A percentile compares a stretch with the other conserved stretches of the same genome.
These are phyloP conservation scores for Sebastes miniatus DNA, from an alignment of 2,797 vertebrate genomes.

Conservation along the genomic window DNA sequence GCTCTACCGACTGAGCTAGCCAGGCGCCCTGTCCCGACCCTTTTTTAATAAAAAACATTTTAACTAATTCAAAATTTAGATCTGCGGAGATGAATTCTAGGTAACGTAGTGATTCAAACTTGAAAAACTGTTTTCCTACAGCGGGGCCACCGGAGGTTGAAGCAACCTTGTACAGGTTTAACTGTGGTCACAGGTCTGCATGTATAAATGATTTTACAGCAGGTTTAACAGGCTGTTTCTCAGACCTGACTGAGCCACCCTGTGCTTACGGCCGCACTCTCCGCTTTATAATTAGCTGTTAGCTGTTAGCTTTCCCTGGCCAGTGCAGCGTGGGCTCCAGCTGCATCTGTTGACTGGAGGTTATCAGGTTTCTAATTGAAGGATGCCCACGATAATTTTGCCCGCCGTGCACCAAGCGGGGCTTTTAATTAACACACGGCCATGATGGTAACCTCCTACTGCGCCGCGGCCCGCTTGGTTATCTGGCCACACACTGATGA, in stretches of 20 bases:
- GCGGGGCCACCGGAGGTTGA: not conserved
- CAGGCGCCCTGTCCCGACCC: too few relatives aligned
- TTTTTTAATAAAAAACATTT: not conserved
- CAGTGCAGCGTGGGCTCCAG: constrained; percentile 38
- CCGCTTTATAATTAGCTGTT: constrained; percentile 42
- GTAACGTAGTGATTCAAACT: not conserved
- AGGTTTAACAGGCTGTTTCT: constrained; percentile 44
- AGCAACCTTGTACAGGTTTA: constrained; percentile 10
- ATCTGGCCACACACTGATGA: constrained; percentile 48
- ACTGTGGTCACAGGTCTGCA: constrained; percentile 31
- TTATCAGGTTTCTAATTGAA: constrained; percentile 75
- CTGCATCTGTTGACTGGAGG: constrained; percentile 65
- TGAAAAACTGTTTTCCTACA: not conserved
- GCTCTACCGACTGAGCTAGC: too few relatives aligned
- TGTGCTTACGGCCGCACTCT: constrained; percentile 18
- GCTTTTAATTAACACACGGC: constrained; percentile 73
- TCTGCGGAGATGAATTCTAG: not conserved
- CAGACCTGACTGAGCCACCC: constrained; percentile 18
- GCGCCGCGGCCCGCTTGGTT: constrained; percentile 43
- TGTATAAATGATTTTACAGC: constrained; percentile 36
- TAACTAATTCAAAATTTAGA: not conserved
- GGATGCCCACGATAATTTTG: constrained; percentile 71
- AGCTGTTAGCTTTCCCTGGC: constrained; percentile 44
- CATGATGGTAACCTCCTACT: constrained; percentile 61
- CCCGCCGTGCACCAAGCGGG: constrained; percentile 45